Evolutionary conservation across 2,888 invertebrate genomes (phyloP).

Genomic region (Amphipoea oculea): DNA sequence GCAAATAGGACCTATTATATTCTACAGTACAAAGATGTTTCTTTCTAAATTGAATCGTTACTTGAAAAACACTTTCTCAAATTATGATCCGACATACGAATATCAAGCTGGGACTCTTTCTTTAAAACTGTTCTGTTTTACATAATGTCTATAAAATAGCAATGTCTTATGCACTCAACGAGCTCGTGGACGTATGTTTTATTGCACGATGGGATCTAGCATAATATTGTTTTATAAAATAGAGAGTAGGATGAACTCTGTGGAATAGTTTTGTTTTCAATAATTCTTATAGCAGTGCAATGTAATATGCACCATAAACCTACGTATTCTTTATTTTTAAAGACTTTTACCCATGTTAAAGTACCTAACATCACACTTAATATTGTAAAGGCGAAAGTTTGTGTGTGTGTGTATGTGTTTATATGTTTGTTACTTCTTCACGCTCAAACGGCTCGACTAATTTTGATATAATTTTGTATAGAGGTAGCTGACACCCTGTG

Average conservation of each 20-base stretch:
- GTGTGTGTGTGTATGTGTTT: too few species aligned
- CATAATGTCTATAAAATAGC: conserved; percentile 26
- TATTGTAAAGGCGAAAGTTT: too few species aligned
- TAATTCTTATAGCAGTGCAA: too few species aligned
- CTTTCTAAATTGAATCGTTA: neutral
- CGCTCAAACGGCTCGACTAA: too few species aligned
- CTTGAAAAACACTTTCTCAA: conserved; percentile 29
- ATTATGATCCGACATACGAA: conserved; percentile 8
- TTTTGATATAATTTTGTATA: too few species aligned
- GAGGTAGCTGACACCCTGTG: too few species aligned
- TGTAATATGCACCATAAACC: too few species aligned
- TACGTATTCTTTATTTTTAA: too few species aligned
- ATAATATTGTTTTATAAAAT: conserved; percentile 16
- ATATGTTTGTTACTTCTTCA: too few species aligned
- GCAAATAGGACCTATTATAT: too few species aligned
- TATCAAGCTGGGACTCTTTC: conserved; percentile 1
- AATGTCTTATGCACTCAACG: conserved; percentile 8
- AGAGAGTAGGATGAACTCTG: neutral
- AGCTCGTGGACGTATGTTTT: conserved; percentile 4
- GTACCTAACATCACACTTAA: too few species aligned
- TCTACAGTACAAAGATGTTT: neutral
- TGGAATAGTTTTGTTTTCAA: neutral
- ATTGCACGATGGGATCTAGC: neutral
- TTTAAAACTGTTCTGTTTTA: conserved; percentile 14
- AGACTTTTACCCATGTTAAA: too few species aligned